Conservation (phyloP, 2,113 vertebrate genomes). For the Hemicordylus capensis region DNA sequence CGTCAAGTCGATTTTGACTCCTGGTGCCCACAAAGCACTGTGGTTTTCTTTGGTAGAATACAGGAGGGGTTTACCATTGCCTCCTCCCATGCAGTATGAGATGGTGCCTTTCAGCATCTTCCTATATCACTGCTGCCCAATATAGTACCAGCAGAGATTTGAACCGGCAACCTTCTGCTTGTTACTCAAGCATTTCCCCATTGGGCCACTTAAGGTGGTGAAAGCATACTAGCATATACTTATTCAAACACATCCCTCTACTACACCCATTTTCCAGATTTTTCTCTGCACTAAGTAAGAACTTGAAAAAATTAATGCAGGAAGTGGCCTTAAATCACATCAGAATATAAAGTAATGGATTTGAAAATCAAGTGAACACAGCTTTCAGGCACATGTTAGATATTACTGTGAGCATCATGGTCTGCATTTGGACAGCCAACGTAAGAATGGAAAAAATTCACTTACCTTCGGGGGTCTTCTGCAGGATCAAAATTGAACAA, state of each 20-base stretch:
- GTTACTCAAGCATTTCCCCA: no score
- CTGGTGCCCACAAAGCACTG: no score
- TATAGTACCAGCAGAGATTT: no score
- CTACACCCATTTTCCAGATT: background rate
- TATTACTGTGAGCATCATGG: background rate
- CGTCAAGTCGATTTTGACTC: no score
- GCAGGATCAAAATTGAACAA: constrained; percentile 48
- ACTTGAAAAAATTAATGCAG: background rate
- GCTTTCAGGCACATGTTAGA: background rate
- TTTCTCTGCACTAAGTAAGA: background rate
- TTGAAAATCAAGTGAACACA: background rate
- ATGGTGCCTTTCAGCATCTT: no score
- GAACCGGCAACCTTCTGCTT: no score
- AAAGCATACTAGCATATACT: background rate
- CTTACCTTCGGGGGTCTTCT: constrained; percentile 82
- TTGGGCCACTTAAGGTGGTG: no score
- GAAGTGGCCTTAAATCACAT: background rate
- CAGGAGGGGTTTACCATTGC: no score
- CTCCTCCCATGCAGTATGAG: no score
- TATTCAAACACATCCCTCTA: background rate
- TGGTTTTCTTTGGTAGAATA: no score
- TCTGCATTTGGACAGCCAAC: constrained; percentile 4
- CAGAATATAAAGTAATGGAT: background rate
- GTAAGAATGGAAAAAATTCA: background rate
- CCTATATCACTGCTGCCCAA: no score